Evolutionary conservation across 2,888 invertebrate species (phyloP).

Genomic region (Formica aserva): DNA sequence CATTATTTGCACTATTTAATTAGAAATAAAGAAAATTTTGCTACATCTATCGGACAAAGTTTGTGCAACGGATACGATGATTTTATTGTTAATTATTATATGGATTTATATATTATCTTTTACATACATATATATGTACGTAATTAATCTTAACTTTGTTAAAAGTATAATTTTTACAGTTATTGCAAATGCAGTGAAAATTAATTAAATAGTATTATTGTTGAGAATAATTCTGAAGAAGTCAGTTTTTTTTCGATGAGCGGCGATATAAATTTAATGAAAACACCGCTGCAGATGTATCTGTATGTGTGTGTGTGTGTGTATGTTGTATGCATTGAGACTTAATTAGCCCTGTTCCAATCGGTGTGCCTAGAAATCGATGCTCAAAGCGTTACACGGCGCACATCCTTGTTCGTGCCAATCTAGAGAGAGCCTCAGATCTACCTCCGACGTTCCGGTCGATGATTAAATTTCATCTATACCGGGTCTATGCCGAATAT

Average conservation of each 20-base stretch:
- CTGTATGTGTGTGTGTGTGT: too few species aligned
- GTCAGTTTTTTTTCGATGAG: constrained; percentile 1
- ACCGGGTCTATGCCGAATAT: constrained; percentile 64
- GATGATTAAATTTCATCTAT: constrained; percentile 73
- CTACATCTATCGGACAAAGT: not conserved
- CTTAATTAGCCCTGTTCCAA: constrained; percentile 44
- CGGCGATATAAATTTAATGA: constrained; percentile 38
- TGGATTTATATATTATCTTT: not conserved
- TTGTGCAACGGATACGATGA: not conserved
- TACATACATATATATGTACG: not conserved
- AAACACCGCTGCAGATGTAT: constrained; percentile 25
- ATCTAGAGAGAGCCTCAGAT: constrained; percentile 64
- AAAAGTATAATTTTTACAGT: not conserved
- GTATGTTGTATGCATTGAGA: constrained; percentile 3
- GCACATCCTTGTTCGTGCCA: constrained; percentile 55
- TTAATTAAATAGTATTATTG: not conserved
- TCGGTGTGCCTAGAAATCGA: constrained; percentile 37
- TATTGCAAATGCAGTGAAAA: not conserved
- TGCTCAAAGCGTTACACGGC: constrained; percentile 25
- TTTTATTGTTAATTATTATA: not conserved
- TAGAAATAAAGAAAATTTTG: not conserved
- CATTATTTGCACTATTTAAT: not conserved
- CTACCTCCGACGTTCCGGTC: constrained; percentile 61
- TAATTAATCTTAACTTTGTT: not conserved
- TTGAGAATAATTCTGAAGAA: not conserved